Conservation (phyloP, 2,797 vertebrate genomes). For the Centropyge bicolor region DNA sequence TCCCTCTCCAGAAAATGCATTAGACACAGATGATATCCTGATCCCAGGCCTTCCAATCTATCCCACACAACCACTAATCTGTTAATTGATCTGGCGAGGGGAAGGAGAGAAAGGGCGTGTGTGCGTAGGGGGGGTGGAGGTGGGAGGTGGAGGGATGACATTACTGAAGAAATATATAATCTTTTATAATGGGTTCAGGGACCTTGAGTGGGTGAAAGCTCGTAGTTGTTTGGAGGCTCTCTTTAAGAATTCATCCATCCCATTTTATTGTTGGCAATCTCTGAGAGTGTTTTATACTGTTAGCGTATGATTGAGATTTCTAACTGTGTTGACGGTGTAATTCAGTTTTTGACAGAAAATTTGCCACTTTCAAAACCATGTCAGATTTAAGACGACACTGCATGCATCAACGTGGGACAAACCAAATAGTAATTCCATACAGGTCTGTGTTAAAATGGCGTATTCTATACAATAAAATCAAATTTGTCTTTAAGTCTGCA, state of each 20-base stretch:
- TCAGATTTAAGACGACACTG: neutral
- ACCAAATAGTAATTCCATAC: neutral
- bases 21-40: slow-evolving; percentile 74
- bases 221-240: slow-evolving; percentile 33
- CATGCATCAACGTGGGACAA: neutral
- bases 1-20: slow-evolving; percentile 73
- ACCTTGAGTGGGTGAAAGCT: slow-evolving; percentile 47
- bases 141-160: slow-evolving; percentile 36
- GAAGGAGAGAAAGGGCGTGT: slow-evolving; percentile 29
- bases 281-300: neutral
- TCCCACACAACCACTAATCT: slow-evolving; percentile 74
- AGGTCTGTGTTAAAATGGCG: too few relatives aligned
- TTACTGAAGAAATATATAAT: slow-evolving; percentile 66
- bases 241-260: slow-evolving; percentile 32
- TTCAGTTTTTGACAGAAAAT: neutral
- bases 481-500: too few relatives aligned
- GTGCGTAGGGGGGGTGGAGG: neutral
- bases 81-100: slow-evolving; percentile 80
- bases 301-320: neutral
- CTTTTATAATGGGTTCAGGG: slow-evolving; percentile 64
- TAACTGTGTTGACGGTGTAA: slow-evolving; percentile 11
- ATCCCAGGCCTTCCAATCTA: slow-evolving; percentile 60
- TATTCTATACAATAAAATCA: too few relatives aligned
- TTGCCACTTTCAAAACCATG: accelerated
- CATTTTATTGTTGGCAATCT: slow-evolving; percentile 20